Base-by-base conservation (phyloP, 2,888 invertebrate genomes). In the Sinotaia quadrata region DNA sequence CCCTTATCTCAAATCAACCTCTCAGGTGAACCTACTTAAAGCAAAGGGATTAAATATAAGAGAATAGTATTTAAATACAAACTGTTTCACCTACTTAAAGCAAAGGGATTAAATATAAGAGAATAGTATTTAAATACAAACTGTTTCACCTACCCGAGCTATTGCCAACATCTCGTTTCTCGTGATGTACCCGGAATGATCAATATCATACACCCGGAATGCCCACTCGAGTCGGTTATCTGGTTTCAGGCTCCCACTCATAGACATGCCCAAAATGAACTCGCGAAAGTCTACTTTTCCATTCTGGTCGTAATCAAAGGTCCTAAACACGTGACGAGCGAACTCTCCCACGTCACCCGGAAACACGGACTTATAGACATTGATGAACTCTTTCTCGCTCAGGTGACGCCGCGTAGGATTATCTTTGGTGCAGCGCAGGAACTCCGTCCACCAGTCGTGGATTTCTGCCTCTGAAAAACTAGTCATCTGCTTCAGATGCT, bases 391-490 rank as follows among this genome's bases (percentile, higher is more conserved):
- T 24, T 49, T 51, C n/a, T 57, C 56, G 36, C 24, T 68, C 31
- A 68, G 49, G 49, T n/a, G 62, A 24, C 34, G 37, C 5, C 54
- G 27, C 3, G 21, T n/a, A 1, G 12, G 10, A 2, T 24, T 29
- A 1, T 21, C n/a, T 21, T n/a, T 24, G 4, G 52, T 31, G 31
- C 57, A 36, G 10, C 54, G 61, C 33, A 34, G 44, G 47, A 68
- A 68, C 24, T 68, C 68, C 10, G 57, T 34, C 47, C 49, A 68
- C 68, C 68, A 68, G 37, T 68, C 68, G 3, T 58, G 62, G 36
- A 68, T 68, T 49, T 68, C 68, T 12, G 4, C 18, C n/a, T 68
- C 68, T 34, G 57, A 36, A 34, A 68, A 68, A 24, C 68, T 68
- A 29, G 62, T 62, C 5, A 34, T 47, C 15, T 36, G 29, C 15